Evolutionary conservation across 2,113 vertebrate species (phyloP), one percentile per base, ranked within the genome.

Genomic region (Brienomyrus brachyistius): DNA sequence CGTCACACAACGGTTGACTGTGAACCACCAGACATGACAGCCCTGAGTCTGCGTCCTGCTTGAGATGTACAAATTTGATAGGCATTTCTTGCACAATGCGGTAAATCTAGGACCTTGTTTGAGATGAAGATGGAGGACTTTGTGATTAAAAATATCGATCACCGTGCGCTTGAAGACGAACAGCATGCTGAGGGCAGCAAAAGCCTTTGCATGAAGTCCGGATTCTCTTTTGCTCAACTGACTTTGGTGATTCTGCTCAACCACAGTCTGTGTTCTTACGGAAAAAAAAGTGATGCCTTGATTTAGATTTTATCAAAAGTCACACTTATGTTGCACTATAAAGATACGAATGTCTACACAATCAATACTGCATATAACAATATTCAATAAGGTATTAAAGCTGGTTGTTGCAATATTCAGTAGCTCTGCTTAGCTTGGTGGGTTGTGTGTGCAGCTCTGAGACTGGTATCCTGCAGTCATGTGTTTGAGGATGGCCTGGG

Each of bases 141-240:
- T 23, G 43, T 84, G 82, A 84, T 84, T 84, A 84, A 84, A 84
- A 84, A 84, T 84, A 84, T 84, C 48, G 82, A 84, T 84, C 82
- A 84, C 45, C 4, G 8, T 48, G 23, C 9, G 10, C 82, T 19
- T 45, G 40, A 48, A 84, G 82, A 84, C 4, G 21, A 45, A 84
- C 45, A 48, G 45, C 82, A 47, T 84, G 82, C 82, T 84, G 43
- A 47, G 45, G 82, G 40, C 45, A 48, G 82, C 82, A 48, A 23
- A 48, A 84, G 43, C 17, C 45, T 84, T 84, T 10, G 45, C 45
- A 84, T n/a, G 82, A 45, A 48, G 40, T 84, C 82, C 35, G 48
- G 35, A 77, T 77, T 19, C 74, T 17, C 5, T 77, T 74, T 31
- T 15, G 59, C 5, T 35, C 66, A 74, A 31, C 66, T 74, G 66